phyloP scores from a whole-genome alignment of 2,113 vertebrate species.

The Hippoglossus stenolepis region DNA sequence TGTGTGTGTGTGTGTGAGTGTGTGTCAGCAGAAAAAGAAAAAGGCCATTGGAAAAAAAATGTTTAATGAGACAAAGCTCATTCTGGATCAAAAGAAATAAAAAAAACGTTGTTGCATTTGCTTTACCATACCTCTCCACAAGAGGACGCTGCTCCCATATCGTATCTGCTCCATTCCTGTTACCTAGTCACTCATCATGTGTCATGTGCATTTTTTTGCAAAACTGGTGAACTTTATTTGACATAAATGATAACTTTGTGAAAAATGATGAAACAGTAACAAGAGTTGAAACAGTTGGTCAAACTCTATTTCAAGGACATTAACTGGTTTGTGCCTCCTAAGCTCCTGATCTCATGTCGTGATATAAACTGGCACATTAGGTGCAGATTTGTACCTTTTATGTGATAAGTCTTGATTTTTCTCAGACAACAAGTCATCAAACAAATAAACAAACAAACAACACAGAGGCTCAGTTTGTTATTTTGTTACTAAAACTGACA shows the following conservation, averaged over 20 bases:
- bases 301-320: too few species aligned
- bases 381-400: neutral
- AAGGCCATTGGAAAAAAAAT: neutral
- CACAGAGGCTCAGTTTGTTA: neutral
- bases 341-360: neutral
- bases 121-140: conserved; percentile 61
- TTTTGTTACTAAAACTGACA: neutral
- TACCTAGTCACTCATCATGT: neutral
- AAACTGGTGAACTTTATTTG: neutral
- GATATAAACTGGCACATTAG: neutral
- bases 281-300: too few species aligned
- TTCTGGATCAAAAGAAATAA: neutral
- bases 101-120: conserved; percentile 1
- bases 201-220: neutral
- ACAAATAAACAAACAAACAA: neutral
- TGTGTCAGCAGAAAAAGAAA: conserved; percentile 31
- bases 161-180: neutral
- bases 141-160: conserved; percentile 70
- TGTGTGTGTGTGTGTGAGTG: conserved; percentile 17
- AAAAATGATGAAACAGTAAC: too few species aligned
- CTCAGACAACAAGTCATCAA: neutral
- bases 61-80: conserved; percentile 18
- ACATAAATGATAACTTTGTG: neutral
- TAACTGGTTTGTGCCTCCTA: neutral
- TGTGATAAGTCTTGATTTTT: neutral